Evolutionary conservation across 1,140 invertebrate genomes (phyloP), one percentile per base, ranked within the genome.

Genomic region (Formica exsecta): DNA sequence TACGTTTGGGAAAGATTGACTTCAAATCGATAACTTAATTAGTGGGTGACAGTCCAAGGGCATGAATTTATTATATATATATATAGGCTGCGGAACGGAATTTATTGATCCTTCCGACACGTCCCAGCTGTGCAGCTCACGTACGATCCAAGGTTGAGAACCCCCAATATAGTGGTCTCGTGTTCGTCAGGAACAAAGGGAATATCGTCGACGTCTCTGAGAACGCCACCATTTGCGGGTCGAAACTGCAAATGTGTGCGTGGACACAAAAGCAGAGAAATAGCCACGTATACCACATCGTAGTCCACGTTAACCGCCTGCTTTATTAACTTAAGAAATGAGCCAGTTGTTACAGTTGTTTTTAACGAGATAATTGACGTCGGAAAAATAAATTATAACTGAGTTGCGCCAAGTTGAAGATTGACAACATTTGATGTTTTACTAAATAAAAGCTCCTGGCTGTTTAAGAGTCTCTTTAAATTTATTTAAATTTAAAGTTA

Each of bases 131-230:
- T 80, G n/a, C n/a, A 4, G 38, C 51, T 81, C 16, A 11, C 36
- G 51, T 5, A 19, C 9, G 57, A 74, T 81, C 79, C 79, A 73
- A 62, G 79, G 29, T 74, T 83, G 79, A 83, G 79, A 83, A 83
- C 79, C 79, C 11, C 8, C 29, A 81, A 73, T 74, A 74, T 83
- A 83, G 79, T 83, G 68, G 79, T 83, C 68, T 83, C 79, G 79
- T 83, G 79, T 83, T 83, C 79, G 79, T 83, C 79, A 83, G 79
- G 79, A 83, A 83, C 79, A 83, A 83, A 83, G 79, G 79, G 79
- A 83, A 83, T 83, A 83, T 83, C 79, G 79, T 83, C 79, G 79
- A 83, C 68, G 79, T 83, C 79, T 83, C 79, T 83, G 79, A 74
- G 79, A 83, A 83, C 79, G 68, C 79, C 79, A 83, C 68, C 79